Percentiles rank a stretch among this genome's conserved stretches.
phyloP scores from a whole-genome alignment of 2,113 vertebrate species.

The Crotalus viridis region DNA sequence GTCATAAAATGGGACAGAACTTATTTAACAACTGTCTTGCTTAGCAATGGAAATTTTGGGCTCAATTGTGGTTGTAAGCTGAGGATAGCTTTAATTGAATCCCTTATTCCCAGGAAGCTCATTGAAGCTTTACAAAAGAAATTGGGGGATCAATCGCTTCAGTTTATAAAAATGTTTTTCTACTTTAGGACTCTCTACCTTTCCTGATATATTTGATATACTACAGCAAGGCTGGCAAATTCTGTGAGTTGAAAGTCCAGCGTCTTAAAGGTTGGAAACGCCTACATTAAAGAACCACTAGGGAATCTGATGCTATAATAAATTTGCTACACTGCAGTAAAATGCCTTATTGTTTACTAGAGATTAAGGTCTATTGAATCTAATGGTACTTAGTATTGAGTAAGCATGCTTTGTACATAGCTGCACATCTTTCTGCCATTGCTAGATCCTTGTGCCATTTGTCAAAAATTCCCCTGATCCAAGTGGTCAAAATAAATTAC shows the following conservation, averaged over 20 bases:
- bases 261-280: background rate
- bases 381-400: background rate
- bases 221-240: background rate
- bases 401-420: background rate
- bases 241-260: background rate
- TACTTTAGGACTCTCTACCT: background rate
- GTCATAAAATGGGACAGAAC: background rate
- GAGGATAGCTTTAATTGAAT: background rate
- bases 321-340: background rate
- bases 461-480: slow-evolving; percentile 21
- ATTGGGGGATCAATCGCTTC: background rate
- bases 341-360: background rate
- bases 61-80: background rate
- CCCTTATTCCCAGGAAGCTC: background rate
- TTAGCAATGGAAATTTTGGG: background rate
- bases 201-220: background rate
- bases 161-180: background rate
- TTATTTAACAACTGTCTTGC: background rate
- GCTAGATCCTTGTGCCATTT: background rate
- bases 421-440: background rate
- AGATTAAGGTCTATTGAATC: background rate
- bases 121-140: background rate
- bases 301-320: background rate
- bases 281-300: background rate
- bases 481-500: slow-evolving; percentile 34